Conservation (phyloP, 1,140 invertebrate species). For the Dinoponera quadriceps region DNA sequence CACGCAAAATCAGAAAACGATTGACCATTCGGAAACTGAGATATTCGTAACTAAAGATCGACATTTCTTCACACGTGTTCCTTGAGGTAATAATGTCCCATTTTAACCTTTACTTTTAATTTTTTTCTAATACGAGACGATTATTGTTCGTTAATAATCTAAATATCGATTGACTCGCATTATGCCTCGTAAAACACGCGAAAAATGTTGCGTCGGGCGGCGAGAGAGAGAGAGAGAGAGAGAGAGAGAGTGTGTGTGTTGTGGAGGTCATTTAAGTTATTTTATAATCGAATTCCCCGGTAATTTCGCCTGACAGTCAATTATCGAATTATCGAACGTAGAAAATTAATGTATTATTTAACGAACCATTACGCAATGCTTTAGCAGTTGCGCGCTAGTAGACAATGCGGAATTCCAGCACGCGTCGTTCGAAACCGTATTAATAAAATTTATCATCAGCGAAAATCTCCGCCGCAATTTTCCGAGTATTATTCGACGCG, state of each 20-base stretch:
- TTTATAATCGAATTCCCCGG: neutral
- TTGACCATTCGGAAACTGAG: too few species aligned
- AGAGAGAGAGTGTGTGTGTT: too few species aligned
- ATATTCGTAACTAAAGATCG: too few species aligned
- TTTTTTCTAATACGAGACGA: neutral
- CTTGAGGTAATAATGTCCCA: too few species aligned
- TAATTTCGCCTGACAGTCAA: neutral
- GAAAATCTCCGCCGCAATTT: neutral
- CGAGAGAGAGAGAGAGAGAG: too few species aligned
- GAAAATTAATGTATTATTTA: slow-evolving; percentile 29
- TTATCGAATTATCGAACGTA: slow-evolving; percentile 22
- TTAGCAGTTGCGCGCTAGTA: neutral
- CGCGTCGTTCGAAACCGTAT: neutral
- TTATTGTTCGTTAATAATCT: slow-evolving; percentile 16
- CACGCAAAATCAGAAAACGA: too few species aligned
- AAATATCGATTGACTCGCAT: neutral
- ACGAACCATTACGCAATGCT: neutral
- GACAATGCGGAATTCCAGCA: neutral
- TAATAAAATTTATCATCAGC: neutral
- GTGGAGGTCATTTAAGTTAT: neutral
- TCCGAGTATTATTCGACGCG: neutral
- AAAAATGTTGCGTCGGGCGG: slow-evolving; percentile 5
- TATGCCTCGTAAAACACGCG: neutral
- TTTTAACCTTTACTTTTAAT: too few species aligned
- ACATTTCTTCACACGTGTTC: too few species aligned